phyloP scores from a whole-genome alignment of 2,888 invertebrate genomes.

The Pantelozetes paolii region DNA sequence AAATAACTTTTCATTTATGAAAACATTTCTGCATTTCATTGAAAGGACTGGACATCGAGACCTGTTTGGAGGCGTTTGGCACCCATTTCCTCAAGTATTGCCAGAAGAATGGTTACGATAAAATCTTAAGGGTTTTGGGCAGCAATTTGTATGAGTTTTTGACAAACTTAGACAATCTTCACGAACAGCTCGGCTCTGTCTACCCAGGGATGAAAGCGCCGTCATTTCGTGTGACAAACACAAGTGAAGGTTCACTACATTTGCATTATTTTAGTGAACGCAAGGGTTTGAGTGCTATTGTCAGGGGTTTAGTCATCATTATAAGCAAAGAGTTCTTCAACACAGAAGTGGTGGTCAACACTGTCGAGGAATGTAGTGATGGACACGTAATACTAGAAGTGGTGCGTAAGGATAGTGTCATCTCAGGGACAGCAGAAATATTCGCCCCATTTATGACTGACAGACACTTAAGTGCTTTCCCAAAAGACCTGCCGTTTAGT shows the following conservation, averaged over 20 bases:
- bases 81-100: constrained; percentile 47
- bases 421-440: background rate
- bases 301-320: constrained; percentile 46
- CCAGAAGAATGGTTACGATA: constrained; percentile 46
- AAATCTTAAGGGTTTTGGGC: constrained; percentile 47
- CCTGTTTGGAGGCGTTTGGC: constrained; percentile 51
- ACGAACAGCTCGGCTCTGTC: constrained; percentile 51
- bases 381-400: constrained; percentile 44
- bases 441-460: constrained; percentile 26
- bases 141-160: constrained; percentile 48
- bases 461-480: constrained; percentile 39
- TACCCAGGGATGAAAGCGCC: constrained; percentile 53
- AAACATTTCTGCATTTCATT: too few relatives aligned
- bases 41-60: constrained; percentile 51
- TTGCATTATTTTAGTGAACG: constrained; percentile 48
- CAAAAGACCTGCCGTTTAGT: constrained; percentile 44
- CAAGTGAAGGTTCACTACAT: constrained; percentile 44
- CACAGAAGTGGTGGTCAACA: constrained; percentile 44
- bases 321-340: constrained; percentile 47
- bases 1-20: too few relatives aligned
- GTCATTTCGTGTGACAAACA: constrained; percentile 51
- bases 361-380: constrained; percentile 15
- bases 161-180: constrained; percentile 48
- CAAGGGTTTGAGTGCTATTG: constrained; percentile 47
- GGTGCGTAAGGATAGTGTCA: constrained; percentile 26